Percentiles rank a stretch among this genome's conserved stretches.
phyloP scores from a whole-genome alignment of 2,797 vertebrate species.

The Melanotaenia pygmaea region DNA sequence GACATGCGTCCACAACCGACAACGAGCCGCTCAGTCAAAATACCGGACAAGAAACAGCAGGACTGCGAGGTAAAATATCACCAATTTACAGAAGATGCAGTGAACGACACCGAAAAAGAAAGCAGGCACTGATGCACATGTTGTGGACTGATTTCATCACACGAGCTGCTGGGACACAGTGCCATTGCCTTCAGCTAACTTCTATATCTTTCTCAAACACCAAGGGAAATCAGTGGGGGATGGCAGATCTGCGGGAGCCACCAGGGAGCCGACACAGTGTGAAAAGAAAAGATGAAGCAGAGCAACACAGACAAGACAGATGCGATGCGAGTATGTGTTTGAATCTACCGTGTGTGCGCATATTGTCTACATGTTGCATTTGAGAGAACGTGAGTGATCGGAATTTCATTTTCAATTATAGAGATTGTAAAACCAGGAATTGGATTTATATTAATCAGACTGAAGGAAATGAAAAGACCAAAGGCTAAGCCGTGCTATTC shows the following conservation, averaged over 20 bases:
- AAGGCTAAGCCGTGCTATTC: conserved; percentile 39
- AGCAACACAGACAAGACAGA: conserved; percentile 28
- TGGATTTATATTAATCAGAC: conserved; percentile 58
- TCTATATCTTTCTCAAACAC: conserved; percentile 55
- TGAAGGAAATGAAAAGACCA: conserved; percentile 36
- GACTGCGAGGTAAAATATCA: conserved; percentile 19
- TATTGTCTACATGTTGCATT: neutral
- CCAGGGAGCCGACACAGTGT: conserved; percentile 49
- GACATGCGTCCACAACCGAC: too few species aligned
- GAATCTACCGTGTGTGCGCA: neutral
- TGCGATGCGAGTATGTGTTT: conserved; percentile 34
- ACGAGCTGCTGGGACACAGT: conserved; percentile 23
- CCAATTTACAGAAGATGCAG: conserved; percentile 15
- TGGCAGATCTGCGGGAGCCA: conserved; percentile 44
- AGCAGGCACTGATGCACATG: conserved; percentile 19
- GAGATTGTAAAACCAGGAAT: conserved; percentile 45
- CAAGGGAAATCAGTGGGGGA: conserved; percentile 66
- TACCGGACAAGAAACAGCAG: neutral
- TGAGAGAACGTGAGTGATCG: neutral
- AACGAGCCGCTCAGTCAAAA: neutral
- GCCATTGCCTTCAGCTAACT: conserved; percentile 45
- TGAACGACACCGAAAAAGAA: conserved; percentile 10
- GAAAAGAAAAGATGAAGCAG: conserved; percentile 52
- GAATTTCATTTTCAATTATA: conserved; percentile 38
- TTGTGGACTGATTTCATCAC: conserved; percentile 62